Base-by-base conservation (phyloP, 1,140 invertebrate genomes). In the Meloidogyne hapla region DNA sequence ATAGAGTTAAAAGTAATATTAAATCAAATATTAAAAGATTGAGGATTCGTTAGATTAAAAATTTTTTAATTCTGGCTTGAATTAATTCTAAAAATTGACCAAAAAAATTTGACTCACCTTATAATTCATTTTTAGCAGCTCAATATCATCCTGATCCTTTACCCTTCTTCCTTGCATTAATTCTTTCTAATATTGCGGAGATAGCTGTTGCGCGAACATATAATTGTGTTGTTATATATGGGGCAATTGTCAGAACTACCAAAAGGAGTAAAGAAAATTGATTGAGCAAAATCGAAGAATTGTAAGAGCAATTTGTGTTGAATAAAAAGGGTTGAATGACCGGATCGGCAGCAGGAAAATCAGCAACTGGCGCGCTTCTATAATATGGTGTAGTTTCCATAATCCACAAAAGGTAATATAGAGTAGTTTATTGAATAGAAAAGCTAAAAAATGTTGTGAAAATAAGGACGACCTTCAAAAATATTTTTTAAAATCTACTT, bases 251-350 rank as follows among this genome's bases (percentile, higher is more conserved):
- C 18, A n/a, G 18, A 56, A 56, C 48, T 56, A 56, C 48, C 48
- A 56, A 56, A 56, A 48, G 18, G 18, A 56, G 18, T 56, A 56
- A n/a, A 56, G 48, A 56, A 33, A 33, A 48, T 48, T 48, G 48
- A 56, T n/a, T 56, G 18, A 18, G n/a, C 18, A n/a, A n/a, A n/a
- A 56, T 56, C 48, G 8, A 56, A 56, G 18, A 56, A 56, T n/a
- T 56, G 48, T 56, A 56, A 21, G n/a, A 18, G n/a, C 18, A 56
- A 15, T 56, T 56, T n/a, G n/a, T n/a, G 18, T n/a, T 56, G 18
- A n/a, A n/a, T n/a, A 56, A 56, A n/a, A 56, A 56, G 18, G n/a
- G n/a, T 56, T 56, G 48, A 56, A 56, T 56, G 48, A 56, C 48
- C 48, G 48, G n/a, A 56, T 56, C 48, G 48, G 18, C 48, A 56